Percentiles rank a stretch among this genome's conserved stretches.
phyloP scores from a whole-genome alignment of 2,797 vertebrate genomes.

The Schizopygopsis malacanthus region DNA sequence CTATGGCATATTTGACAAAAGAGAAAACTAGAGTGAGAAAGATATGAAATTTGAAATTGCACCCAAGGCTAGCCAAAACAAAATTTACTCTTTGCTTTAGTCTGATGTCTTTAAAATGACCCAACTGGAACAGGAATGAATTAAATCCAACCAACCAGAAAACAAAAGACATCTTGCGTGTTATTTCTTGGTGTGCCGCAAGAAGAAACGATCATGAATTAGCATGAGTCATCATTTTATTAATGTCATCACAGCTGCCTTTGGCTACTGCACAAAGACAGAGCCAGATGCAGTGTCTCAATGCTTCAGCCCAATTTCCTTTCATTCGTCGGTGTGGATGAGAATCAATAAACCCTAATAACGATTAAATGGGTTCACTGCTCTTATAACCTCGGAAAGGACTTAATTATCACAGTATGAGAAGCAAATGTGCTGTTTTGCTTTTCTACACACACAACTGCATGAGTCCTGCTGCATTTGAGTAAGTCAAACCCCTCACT shows the following conservation, averaged over 20 bases:
- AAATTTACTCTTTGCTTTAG: conserved; percentile 42
- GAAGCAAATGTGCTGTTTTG: conserved; percentile 60
- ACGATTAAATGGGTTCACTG: conserved; percentile 41
- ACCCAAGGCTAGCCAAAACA: conserved; percentile 46
- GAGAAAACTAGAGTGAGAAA: neutral
- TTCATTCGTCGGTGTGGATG: neutral
- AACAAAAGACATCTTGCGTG: neutral
- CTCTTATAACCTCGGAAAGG: conserved; percentile 52
- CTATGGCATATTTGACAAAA: neutral
- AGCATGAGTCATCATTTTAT: conserved; percentile 17
- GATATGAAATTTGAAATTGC: conserved; percentile 47
- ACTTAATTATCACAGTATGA: conserved; percentile 62
- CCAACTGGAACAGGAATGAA: neutral
- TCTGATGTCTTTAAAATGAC: conserved; percentile 1
- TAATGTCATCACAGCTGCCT: conserved; percentile 42
- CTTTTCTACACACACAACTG: conserved; percentile 69
- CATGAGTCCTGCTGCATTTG: conserved; percentile 68
- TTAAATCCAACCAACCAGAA: conserved; percentile 1
- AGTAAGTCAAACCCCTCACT: conserved; percentile 67
- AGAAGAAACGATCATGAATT: neutral
- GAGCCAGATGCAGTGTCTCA: conserved; percentile 45
- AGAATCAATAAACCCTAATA: conserved; percentile 36
- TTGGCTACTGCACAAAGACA: conserved; percentile 32
- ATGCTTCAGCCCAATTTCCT: conserved; percentile 12
- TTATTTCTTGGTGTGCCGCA: neutral